phyloP scores from a whole-genome alignment of 2,797 vertebrate species.

The Xiphophorus birchmanni region DNA sequence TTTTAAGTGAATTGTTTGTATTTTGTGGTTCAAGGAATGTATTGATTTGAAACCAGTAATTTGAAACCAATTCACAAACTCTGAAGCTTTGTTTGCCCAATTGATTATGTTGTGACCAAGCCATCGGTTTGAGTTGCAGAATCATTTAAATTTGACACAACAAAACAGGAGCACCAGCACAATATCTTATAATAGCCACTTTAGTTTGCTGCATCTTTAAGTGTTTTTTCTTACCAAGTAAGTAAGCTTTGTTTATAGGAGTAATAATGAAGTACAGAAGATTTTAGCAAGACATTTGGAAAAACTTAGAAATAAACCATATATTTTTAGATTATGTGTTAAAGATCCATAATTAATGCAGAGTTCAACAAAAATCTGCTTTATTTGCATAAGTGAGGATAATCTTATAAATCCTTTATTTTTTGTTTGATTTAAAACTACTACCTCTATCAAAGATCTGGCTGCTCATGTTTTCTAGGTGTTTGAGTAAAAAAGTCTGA shows the following conservation, averaged over 20 bases:
- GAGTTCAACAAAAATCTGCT: background rate
- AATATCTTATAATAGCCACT: background rate
- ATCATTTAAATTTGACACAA: background rate
- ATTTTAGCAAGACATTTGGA: background rate
- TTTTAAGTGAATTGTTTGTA: background rate
- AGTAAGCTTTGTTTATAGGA: background rate
- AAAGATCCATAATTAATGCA: background rate
- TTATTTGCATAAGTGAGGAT: background rate
- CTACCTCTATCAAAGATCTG: background rate
- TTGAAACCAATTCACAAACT: slow-evolving; percentile 19
- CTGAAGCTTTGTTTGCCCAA: slow-evolving; percentile 11
- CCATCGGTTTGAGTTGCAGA: background rate
- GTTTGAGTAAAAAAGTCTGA: background rate
- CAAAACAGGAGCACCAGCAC: background rate
- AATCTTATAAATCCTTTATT: background rate
- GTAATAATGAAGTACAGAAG: background rate
- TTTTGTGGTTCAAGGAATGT: background rate
- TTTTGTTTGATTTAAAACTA: background rate
- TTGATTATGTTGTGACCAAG: background rate
- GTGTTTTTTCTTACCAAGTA: background rate
- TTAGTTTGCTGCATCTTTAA: background rate
- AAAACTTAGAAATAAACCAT: background rate
- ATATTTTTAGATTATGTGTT: background rate
- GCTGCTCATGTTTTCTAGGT: background rate
- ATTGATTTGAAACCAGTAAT: background rate